Conservation (phyloP, 2,797 vertebrate genomes). For the Hemibagrus guttatus region DNA sequence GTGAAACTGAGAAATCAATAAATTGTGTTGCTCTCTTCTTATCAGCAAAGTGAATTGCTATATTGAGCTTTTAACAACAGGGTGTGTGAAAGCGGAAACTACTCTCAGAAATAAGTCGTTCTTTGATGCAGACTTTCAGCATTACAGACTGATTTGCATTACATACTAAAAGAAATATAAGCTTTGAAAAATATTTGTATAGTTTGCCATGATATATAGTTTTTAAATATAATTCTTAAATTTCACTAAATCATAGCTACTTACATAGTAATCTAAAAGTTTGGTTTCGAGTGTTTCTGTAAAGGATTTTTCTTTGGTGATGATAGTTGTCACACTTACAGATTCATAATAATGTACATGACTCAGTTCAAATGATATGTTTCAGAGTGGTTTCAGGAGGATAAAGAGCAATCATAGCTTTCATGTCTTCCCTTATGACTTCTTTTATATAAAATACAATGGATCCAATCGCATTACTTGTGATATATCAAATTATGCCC, state of each 20-base stretch:
- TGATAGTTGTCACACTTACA: neutral
- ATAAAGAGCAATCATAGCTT: neutral
- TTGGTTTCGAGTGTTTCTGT: neutral
- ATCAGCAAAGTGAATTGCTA: slow-evolving; percentile 44
- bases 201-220: neutral
- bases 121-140: slow-evolving; percentile 12
- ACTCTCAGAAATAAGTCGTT: neutral
- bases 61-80: slow-evolving; percentile 39
- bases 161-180: neutral
- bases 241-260: neutral
- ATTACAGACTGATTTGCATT: neutral
- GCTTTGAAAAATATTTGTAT: neutral
- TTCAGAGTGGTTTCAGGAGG: neutral
- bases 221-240: neutral
- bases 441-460: neutral
- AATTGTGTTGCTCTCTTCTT: slow-evolving; percentile 32
- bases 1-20: slow-evolving; percentile 46
- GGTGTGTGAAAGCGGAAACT: neutral
- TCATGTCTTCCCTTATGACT: neutral
- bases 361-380: neutral
- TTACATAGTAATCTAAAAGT: neutral
- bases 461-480: neutral
- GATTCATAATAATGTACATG: neutral
- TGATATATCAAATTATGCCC: neutral
- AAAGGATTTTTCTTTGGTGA: neutral